These are phyloP conservation scores for Cataglyphis cursor DNA, from an alignment of 2,888 invertebrate genomes.

Conservation along the genomic window DNA sequence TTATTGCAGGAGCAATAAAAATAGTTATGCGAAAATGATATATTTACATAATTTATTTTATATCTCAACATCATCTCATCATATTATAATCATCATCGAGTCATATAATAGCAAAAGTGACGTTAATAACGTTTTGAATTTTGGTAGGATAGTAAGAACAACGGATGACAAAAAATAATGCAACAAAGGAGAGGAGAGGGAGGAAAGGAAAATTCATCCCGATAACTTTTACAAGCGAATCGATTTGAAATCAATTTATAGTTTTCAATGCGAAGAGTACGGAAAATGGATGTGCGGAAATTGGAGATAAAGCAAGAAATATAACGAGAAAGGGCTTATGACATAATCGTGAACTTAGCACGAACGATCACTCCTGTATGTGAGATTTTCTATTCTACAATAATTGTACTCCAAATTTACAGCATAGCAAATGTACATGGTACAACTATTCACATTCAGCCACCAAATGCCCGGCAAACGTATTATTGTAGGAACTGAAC, in stretches of 20 bases:
- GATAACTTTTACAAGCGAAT: constrained; percentile 48
- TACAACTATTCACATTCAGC: constrained; percentile 76
- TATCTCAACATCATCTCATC: constrained; percentile 85
- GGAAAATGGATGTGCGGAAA: constrained; percentile 18
- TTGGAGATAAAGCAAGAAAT: constrained; percentile 52
- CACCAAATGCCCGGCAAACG: constrained; percentile 80
- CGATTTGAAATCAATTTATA: constrained; percentile 53
- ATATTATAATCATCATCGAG: constrained; percentile 83
- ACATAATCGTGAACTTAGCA: constrained; percentile 68
- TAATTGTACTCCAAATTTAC: constrained; percentile 66
- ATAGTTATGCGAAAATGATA: constrained; percentile 71
- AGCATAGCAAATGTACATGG: constrained; percentile 76
- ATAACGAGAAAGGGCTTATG: constrained; percentile 56
- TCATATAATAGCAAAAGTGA: constrained; percentile 83
- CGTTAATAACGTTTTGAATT: constrained; percentile 66
- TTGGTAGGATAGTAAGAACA: constrained; percentile 7
- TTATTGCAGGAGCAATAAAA: constrained; percentile 50
- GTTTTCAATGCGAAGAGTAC: constrained; percentile 16
- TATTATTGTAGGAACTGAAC: constrained; percentile 82
- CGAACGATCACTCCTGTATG: constrained; percentile 65
- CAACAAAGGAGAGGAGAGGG: constrained; percentile 19
- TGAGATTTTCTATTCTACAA: constrained; percentile 69
- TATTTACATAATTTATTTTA: constrained; percentile 87
- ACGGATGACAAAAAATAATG: background rate
- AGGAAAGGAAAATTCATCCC: constrained; percentile 56